Evolutionary conservation across 2,888 invertebrate species (phyloP).

Genomic region (Cybosia mesomella): DNA sequence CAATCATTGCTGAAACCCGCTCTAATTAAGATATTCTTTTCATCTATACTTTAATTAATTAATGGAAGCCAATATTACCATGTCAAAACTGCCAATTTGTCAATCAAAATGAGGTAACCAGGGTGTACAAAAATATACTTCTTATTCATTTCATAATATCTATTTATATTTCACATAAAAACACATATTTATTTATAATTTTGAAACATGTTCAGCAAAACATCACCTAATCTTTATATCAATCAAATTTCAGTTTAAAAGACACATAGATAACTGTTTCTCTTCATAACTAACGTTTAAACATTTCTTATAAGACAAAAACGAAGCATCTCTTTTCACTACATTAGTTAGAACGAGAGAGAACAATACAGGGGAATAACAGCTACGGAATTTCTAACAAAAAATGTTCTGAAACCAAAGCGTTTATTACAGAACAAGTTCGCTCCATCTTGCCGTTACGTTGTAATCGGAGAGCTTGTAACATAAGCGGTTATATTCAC

Average conservation of each 20-base stretch:
- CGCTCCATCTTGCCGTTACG: slow-evolving; percentile 14
- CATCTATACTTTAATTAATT: background rate
- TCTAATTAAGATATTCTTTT: background rate
- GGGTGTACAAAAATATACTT: background rate
- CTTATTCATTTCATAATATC: background rate
- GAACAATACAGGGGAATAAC: slow-evolving; percentile 47
- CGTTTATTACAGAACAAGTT: slow-evolving; percentile 23
- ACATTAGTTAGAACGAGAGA: slow-evolving; percentile 21
- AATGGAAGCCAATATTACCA: background rate
- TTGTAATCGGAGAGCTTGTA: slow-evolving; percentile 24
- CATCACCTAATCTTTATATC: background rate
- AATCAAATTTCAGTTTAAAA: background rate
- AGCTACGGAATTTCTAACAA: slow-evolving; percentile 23
- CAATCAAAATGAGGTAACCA: background rate
- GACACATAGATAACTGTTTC: background rate
- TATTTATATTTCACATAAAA: slow-evolving; percentile 3
- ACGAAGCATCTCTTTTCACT: slow-evolving; percentile 1
- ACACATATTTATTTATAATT: background rate
- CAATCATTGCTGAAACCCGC: background rate
- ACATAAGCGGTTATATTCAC: slow-evolving; percentile 49
- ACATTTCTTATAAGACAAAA: background rate
- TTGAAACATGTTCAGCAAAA: background rate
- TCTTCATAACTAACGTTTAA: background rate
- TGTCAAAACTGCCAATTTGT: too few species aligned
- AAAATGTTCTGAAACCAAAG: slow-evolving; percentile 16